Base-by-base conservation (phyloP, 2,113 vertebrate genomes). In the Alligator mississippiensis region DNA sequence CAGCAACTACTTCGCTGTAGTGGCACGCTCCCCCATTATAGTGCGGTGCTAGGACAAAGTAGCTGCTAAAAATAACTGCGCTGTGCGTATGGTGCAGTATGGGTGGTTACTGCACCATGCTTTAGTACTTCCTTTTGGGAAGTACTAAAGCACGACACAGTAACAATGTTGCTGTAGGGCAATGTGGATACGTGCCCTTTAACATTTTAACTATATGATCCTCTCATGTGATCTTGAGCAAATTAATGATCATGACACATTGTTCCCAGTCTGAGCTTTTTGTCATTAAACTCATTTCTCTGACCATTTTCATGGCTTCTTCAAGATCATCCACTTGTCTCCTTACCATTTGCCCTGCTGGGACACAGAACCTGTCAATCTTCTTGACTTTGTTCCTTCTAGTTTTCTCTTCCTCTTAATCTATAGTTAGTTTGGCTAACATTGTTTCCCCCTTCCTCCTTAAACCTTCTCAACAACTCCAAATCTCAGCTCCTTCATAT, bases 391-490 rank as follows among this genome's bases (percentile, higher is more conserved):
- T 18, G 47, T 86, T 82, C 63, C 76, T 47, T 47, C 58, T 66
- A 59, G 64, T 62, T 81, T 55, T 82, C 22, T 86, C 25, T 82
- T 95, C 90, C 87, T 18, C 87, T 28, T 58, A 86, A 19, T 76
- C 70, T 91, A 79, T 64, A 81, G 92, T 91, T 47, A 27, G 70
- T 87, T 92, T 82, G 61, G 91, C 82, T 93, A 16, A 68, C n/a
- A 90, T 79, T 90, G 90, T 94, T 91, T 94, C 87, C 88, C 94
- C 64, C 75, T n/a, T 75, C 77, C n/a, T 30, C 55, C 95, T 95
- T 96, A 92, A 30, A 85, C 86, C 93, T 91, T 63, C 88, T 96
- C 94, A 94, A 92, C 27, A 92, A 96, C 93, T 83, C 66, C 83
- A 88, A 89, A 90, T 83, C 72, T 95, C 78, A 18, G 24, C 92